Percentiles rank a stretch among this genome's conserved stretches.
Evolutionary conservation across 2,888 invertebrate species (phyloP).

Genomic region (Apamea crenata): DNA sequence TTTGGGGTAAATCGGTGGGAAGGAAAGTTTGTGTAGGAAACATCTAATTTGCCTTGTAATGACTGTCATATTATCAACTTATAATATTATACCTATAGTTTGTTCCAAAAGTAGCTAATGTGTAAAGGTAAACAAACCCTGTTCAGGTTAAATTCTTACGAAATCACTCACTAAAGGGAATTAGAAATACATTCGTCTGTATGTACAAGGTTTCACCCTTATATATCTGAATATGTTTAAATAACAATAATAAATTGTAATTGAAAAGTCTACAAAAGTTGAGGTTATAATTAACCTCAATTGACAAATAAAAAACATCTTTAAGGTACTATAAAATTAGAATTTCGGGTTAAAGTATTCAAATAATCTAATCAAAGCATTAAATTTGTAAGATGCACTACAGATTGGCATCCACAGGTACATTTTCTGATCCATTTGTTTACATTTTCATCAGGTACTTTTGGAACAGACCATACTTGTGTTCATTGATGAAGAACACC

Average conservation of each 20-base stretch:
- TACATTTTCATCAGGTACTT: neutral
- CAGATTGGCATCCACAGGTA: neutral
- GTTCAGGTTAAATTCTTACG: neutral
- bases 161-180: neutral
- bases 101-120: neutral
- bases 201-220: neutral
- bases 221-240: neutral
- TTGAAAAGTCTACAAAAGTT: neutral
- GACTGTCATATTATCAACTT: neutral
- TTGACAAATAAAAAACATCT: neutral
- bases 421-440: neutral
- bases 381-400: neutral
- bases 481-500: neutral
- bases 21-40: slow-evolving; percentile 40
- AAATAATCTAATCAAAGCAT: neutral
- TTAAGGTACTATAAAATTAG: neutral
- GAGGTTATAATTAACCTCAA: neutral
- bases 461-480: neutral
- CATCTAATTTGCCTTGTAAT: slow-evolving; percentile 8
- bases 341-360: neutral
- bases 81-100: neutral
- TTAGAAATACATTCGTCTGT: neutral
- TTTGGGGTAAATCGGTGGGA: slow-evolving; percentile 53
- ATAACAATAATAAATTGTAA: neutral
- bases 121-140: neutral